Base-by-base conservation (phyloP, 2,113 vertebrate genomes). In the Paedocypris sp. region DNA sequence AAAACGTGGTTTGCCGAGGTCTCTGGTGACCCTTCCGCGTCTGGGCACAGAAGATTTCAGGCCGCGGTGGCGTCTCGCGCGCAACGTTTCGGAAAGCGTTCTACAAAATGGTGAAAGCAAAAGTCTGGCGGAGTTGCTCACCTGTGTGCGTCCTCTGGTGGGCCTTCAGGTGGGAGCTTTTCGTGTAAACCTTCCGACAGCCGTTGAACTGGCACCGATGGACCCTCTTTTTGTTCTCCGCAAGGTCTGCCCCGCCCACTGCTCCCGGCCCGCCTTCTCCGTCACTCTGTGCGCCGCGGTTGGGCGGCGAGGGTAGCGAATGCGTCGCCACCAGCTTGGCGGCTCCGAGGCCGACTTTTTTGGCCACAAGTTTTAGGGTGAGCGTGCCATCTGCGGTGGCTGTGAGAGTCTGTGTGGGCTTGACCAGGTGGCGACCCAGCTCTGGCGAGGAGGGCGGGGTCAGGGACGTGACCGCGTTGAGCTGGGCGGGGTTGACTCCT, bases 131-230 rank as follows among this genome's bases (percentile, higher is more conserved):
- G 6, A 28, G 6, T 26, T 22, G 5, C 80, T 77, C 82, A 97
- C 94, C 95, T 90, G 95, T 99, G 77, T 98, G 94, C 75, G 94
- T 99, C 85, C 95, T 92, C 87, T 98, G 95, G 80, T 99, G 95
- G 75, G 95, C 95, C 85, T 99, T 99, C 79, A 99, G 83, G 79
- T 99, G 95, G 74, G 95, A 99, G 81, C 95, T 99, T 88, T 99
- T 99, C 82, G 95, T 99, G 83, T 99, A 99, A 76, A 99, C 95
- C 84, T 99, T 99, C 77, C 95, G 86, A 82, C 95, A 99, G 77
- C 94, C 95, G 53, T 98, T 99, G 85, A 99, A 99, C 35, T 97
- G 94, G 73, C 95, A 99, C 47, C 93, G 94, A 73, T 98, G 95
- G 73, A 99, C 93, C 77, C 95, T 90, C 83, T 95, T 97, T 88